phyloP scores from a whole-genome alignment of 2,113 vertebrate species.

The Phyllostomus discolor region DNA sequence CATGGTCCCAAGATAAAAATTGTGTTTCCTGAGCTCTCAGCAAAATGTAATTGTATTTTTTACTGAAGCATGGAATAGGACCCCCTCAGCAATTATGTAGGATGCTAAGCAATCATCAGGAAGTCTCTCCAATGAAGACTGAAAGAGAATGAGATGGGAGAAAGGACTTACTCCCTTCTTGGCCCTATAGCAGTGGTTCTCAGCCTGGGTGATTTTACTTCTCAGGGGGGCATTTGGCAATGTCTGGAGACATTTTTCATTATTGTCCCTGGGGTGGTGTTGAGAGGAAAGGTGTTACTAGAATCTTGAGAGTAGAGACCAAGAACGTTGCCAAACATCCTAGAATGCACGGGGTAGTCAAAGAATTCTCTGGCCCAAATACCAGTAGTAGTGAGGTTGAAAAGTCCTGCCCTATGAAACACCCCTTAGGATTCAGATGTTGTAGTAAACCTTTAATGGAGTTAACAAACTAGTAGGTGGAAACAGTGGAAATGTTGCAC shows the following conservation, averaged over 20 bases:
- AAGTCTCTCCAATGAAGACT: not conserved
- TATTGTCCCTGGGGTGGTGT: not conserved
- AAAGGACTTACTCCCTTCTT: not conserved
- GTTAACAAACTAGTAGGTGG: not conserved
- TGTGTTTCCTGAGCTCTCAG: not conserved
- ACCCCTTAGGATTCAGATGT: not conserved
- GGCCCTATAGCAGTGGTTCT: not conserved
- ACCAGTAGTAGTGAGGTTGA: not conserved
- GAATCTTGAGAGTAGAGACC: not conserved
- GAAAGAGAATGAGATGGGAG: not conserved
- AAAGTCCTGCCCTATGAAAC: not conserved
- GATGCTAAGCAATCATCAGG: not conserved
- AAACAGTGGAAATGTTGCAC: not conserved
- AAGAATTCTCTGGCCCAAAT: not conserved
- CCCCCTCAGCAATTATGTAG: not conserved
- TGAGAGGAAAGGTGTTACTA: not conserved
- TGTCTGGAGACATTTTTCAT: not conserved
- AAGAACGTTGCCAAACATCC: not conserved
- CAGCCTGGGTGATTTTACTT: not conserved
- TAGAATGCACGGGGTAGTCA: not conserved
- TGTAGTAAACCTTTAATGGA: not conserved
- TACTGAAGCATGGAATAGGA: not conserved
- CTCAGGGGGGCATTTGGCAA: too few species aligned
- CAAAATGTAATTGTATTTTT: not conserved
- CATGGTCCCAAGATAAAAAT: not conserved